These are phyloP conservation scores for Brachionus plicatilis DNA, from an alignment of 1,140 invertebrate genomes.

Conservation along the genomic window DNA sequence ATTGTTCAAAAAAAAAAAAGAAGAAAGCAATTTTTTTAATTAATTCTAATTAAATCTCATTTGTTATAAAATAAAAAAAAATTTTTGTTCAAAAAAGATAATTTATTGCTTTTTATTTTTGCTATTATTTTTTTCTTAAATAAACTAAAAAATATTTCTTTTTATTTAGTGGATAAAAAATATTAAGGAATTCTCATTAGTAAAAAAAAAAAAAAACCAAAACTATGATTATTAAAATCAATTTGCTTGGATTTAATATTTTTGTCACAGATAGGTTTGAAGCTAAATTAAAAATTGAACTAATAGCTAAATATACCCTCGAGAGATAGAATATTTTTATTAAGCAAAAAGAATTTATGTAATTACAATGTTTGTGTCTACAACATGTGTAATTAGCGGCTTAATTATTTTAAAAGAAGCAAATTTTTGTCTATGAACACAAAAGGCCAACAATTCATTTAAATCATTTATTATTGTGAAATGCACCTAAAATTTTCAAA, in stretches of 20 bases:
- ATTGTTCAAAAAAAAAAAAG: no score
- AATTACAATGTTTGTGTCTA: neutral
- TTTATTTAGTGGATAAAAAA: no score
- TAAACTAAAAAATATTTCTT: no score
- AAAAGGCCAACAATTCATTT: neutral
- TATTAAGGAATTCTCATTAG: no score
- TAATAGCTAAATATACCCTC: neutral
- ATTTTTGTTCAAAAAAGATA: no score
- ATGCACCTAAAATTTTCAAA: neutral
- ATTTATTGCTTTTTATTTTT: no score
- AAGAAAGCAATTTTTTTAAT: no score
- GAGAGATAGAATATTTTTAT: neutral
- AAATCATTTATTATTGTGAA: slow-evolving; percentile 3
- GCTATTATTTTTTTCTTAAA: no score
- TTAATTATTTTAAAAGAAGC: neutral
- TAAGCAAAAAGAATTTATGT: neutral
- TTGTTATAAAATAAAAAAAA: no score
- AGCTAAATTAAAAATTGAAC: neutral
- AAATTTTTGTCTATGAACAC: neutral
- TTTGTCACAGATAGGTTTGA: neutral
- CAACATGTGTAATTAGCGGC: neutral
- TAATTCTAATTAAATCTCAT: no score
- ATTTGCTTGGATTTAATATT: neutral
- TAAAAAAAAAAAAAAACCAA: no score
- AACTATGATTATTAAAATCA: neutral